Evolutionary conservation across 1,140 invertebrate genomes (phyloP), one percentile per base, ranked within the genome.

Genomic region (Parasteatoda tepidariorum): DNA sequence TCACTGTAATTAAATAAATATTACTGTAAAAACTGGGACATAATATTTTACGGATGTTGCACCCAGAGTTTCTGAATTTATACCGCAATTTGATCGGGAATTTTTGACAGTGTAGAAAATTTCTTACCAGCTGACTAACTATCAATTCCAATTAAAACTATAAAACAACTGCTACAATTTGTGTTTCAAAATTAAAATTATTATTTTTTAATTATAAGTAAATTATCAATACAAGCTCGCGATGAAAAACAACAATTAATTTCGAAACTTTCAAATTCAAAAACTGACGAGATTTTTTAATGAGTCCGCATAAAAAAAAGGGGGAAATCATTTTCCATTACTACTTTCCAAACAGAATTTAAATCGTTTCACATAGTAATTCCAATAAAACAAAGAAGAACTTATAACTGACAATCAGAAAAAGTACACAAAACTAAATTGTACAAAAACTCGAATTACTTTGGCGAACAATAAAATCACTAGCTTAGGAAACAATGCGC

Each of bases 401-500:
- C 28, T 62, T 38, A 18, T 7, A 57, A n/a, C n/a, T n/a, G n/a
- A n/a, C n/a, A n/a, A n/a, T 3, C 24, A 31, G 9, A 41, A 24
- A 78, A 57, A 22, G 24, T 28, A 78, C 18, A 66, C 74, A 24
- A 24, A 33, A 78, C 28, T 26, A 78, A 78, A 78, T 66, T 78
- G 38, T 55, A 38, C 9, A 41, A 66, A 78, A 78, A 78, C 34
- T 66, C 28, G 62, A 78, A 78, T 66, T 66, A 66, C 74, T 78
- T 66, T 64, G 61, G 74, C 15, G n/a, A 55, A 78, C 74, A 78
- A 64, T 68, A 79, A 67, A 79, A 79, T 79, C 76, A 68, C 76
- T 48, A 79, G 64, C 22, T 54, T 79, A 34, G n/a, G 62, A 79
- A 79, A 79, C 76, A 79, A 79, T 79, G 64, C 57, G 68, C 48